A percentile compares a stretch with the other conserved stretches of the same genome.
These are phyloP conservation scores for Rallus crepitans DNA, from an alignment of 2,797 vertebrate genomes.

Conservation along the genomic window DNA sequence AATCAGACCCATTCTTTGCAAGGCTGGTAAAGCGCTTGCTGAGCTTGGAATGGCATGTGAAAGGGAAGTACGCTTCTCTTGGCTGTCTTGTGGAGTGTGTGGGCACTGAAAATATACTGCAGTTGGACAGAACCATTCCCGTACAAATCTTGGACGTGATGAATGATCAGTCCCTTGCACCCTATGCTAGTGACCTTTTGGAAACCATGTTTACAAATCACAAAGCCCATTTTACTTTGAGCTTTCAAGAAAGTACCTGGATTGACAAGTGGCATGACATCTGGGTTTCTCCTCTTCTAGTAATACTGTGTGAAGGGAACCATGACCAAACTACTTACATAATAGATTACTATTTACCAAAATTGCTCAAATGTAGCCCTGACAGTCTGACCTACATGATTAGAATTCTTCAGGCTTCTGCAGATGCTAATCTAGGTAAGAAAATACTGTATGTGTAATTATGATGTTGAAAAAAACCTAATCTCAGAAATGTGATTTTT, in stretches of 20 bases:
- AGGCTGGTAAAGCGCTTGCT: conserved; percentile 84
- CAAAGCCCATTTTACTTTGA: conserved; percentile 81
- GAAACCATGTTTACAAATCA: conserved; percentile 94
- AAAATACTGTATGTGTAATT: not conserved
- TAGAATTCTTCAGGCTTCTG: conserved; percentile 85
- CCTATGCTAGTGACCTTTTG: conserved; percentile 92
- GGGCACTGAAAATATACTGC: conserved; percentile 85
- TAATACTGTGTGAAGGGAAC: conserved; percentile 87
- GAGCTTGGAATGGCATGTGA: conserved; percentile 91
- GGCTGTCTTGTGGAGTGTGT: conserved; percentile 89
- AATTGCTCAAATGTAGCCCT: conserved; percentile 90
- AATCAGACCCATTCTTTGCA: conserved; percentile 82
- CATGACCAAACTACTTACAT: conserved; percentile 91
- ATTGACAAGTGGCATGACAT: conserved; percentile 88
- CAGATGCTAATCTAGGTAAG: conserved; percentile 78
- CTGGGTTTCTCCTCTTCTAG: conserved; percentile 91
- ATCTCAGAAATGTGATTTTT: not conserved
- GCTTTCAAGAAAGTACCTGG: conserved; percentile 73
- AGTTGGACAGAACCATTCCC: conserved; percentile 85
- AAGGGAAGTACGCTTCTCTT: conserved; percentile 91
- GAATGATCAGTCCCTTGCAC: conserved; percentile 92
- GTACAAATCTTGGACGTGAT: conserved; percentile 87
- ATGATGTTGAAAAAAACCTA: too few species aligned
- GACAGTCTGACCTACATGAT: conserved; percentile 92
- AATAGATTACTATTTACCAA: conserved; percentile 94